Evolutionary conservation across 2,888 invertebrate species (phyloP).

Genomic region (Troglohyphantes excavatus): DNA sequence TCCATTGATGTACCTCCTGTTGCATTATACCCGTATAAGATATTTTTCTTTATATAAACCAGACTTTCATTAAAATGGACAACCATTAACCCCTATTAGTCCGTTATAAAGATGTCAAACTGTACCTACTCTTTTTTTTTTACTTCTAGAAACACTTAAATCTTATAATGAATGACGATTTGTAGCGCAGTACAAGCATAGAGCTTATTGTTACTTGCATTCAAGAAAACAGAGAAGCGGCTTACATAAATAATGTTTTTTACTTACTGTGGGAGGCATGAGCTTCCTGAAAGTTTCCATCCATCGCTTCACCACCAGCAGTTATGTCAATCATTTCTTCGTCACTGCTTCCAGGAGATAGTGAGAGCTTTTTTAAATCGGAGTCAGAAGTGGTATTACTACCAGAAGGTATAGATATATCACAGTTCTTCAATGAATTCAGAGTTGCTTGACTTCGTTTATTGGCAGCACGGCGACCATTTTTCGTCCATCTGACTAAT

Average conservation of each 20-base stretch:
- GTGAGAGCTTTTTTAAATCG: constrained; percentile 35
- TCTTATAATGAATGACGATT: too few relatives aligned
- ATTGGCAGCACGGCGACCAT: constrained; percentile 44
- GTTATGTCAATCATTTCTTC: constrained; percentile 79
- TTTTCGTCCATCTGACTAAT: constrained; percentile 77
- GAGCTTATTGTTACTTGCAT: too few relatives aligned
- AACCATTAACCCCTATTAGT: too few relatives aligned
- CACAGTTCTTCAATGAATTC: constrained; percentile 60
- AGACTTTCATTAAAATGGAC: too few relatives aligned
- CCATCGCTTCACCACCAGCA: constrained; percentile 52
- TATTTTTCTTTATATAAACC: too few relatives aligned
- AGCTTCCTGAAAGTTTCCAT: constrained; percentile 47
- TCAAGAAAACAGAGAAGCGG: not conserved
- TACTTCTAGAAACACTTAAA: too few relatives aligned
- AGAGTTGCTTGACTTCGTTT: constrained; percentile 45
- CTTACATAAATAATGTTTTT: not conserved
- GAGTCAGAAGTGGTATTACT: constrained; percentile 10
- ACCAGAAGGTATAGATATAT: constrained; percentile 15
- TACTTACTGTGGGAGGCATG: constrained; percentile 52
- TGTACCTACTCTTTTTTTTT: too few relatives aligned
- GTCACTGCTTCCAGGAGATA: constrained; percentile 70
- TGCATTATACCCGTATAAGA: too few relatives aligned
- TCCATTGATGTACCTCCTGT: too few relatives aligned
- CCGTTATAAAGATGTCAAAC: too few relatives aligned
- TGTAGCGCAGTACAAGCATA: too few relatives aligned